phyloP scores from a whole-genome alignment of 2,888 invertebrate species.

The Drosophila testacea region DNA sequence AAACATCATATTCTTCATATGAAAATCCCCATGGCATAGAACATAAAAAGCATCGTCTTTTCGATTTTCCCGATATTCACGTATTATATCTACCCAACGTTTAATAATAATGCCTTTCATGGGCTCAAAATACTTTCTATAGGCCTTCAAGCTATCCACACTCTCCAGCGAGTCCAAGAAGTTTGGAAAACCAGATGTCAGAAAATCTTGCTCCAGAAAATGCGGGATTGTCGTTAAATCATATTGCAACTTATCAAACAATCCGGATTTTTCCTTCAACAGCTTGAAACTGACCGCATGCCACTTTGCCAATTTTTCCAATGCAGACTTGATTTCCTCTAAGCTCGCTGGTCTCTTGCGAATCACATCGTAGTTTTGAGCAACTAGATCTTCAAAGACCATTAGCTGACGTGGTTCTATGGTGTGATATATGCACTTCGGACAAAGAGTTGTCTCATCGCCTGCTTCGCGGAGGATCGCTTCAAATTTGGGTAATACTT shows the following conservation, averaged over 20 bases:
- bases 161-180: conserved; percentile 55
- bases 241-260: conserved; percentile 29
- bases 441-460: conserved; percentile 53
- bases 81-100: conserved; percentile 26
- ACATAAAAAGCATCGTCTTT: conserved; percentile 55
- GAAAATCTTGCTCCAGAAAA: conserved; percentile 28
- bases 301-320: conserved; percentile 63
- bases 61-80: conserved; percentile 55
- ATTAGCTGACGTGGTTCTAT: conserved; percentile 43
- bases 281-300: conserved; percentile 61
- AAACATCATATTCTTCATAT: conserved; percentile 75
- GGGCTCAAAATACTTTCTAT: conserved; percentile 57
- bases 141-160: conserved; percentile 44
- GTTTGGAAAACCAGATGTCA: conserved; percentile 41
- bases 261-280: conserved; percentile 34
- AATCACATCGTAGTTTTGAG: conserved; percentile 29
- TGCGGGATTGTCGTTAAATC: conserved; percentile 32
- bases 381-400: conserved; percentile 42
- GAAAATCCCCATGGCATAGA: conserved; percentile 76
- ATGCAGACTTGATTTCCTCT: conserved; percentile 25
- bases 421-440: conserved; percentile 51
- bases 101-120: conserved; percentile 36
- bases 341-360: conserved; percentile 33
- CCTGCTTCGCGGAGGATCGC: conserved; percentile 60
- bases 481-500: conserved; percentile 75